phyloP scores from a whole-genome alignment of 2,797 vertebrate species.

The Pelochelys cantorii region DNA sequence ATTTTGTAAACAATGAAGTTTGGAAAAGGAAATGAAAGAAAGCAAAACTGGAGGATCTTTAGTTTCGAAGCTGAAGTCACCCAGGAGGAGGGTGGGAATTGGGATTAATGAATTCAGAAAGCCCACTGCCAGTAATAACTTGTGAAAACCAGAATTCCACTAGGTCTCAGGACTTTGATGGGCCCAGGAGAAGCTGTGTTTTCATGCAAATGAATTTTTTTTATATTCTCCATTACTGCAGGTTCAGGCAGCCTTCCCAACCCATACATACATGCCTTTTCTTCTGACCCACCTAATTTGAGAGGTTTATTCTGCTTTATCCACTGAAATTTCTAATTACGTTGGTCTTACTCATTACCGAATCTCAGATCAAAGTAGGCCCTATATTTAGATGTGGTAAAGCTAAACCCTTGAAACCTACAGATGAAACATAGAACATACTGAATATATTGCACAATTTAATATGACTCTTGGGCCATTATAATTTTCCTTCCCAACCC shows the following conservation, averaged over 20 bases:
- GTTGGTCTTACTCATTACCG: background rate
- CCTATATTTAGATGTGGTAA: background rate
- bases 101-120: conserved; percentile 5
- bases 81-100: background rate
- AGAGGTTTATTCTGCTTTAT: background rate
- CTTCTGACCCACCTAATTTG: conserved; percentile 24
- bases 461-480: background rate
- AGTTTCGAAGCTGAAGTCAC: background rate
- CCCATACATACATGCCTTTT: conserved; percentile 12
- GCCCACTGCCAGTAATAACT: background rate
- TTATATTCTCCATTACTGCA: conserved; percentile 6
- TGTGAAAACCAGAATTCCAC: background rate
- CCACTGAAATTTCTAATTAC: background rate
- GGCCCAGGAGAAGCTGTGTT: background rate
- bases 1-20: background rate
- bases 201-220: background rate
- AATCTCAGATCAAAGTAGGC: conserved; percentile 16
- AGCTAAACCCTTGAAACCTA: background rate
- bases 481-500: conserved; percentile 17
- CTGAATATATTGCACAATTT: background rate
- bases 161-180: background rate
- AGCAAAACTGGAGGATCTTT: background rate
- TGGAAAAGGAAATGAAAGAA: background rate
- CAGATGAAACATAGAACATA: background rate
- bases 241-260: background rate